These are phyloP conservation scores for Recurvirostra avosetta DNA, from an alignment of 2,113 vertebrate species.

Conservation along the genomic window DNA sequence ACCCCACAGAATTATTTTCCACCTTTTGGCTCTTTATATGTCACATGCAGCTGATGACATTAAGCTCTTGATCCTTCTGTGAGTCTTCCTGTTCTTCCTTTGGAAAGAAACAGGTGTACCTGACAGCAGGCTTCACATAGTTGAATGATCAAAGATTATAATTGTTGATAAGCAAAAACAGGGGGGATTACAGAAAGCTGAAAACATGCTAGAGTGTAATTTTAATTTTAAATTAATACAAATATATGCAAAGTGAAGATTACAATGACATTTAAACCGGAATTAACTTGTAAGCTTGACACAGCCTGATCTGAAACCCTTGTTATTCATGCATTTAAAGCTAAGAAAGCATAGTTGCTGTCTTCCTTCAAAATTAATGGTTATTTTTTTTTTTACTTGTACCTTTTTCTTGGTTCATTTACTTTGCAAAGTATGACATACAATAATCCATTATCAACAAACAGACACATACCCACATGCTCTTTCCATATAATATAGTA, in stretches of 20 bases:
- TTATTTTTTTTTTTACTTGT: background rate
- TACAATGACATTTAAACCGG: background rate
- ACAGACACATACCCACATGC: background rate
- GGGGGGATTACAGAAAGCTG: background rate
- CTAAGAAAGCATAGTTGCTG: background rate
- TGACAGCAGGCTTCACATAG: background rate
- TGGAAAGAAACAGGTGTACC: background rate
- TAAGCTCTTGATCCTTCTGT: background rate
- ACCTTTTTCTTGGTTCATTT: background rate
- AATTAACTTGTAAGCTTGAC: background rate
- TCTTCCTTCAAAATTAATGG: background rate
- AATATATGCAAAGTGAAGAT: background rate
- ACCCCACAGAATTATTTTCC: background rate
- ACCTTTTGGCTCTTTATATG: background rate
- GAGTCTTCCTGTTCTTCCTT: background rate
- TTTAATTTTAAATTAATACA: slow-evolving; percentile 4
- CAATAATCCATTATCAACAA: background rate
- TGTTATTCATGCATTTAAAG: background rate
- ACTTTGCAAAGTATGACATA: background rate
- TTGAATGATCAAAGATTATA: background rate
- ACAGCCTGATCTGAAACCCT: background rate
- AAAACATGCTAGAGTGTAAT: background rate
- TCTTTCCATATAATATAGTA: background rate
- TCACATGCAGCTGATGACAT: background rate
- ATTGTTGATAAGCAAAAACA: background rate